phyloP scores from a whole-genome alignment of 2,888 invertebrate genomes.

The Nemoura dubitans region DNA sequence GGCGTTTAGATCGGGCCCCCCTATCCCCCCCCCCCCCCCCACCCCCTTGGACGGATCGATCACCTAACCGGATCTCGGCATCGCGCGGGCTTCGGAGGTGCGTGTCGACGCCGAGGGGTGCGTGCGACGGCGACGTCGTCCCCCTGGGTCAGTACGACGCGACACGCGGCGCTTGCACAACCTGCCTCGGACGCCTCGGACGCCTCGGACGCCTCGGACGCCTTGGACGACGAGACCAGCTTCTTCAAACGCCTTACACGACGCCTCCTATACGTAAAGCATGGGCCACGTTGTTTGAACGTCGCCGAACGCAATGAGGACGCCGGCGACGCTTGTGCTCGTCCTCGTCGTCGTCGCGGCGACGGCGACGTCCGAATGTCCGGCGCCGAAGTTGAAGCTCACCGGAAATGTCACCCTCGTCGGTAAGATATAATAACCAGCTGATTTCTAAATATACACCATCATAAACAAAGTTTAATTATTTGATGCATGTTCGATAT shows the following conservation, averaged over 20 bases:
- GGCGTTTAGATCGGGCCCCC: background rate
- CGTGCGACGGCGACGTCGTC: background rate
- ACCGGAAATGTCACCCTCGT: background rate
- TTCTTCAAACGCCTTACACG: background rate
- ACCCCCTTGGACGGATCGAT: background rate
- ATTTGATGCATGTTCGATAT: too few relatives aligned
- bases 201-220: background rate
- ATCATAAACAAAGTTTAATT: too few relatives aligned
- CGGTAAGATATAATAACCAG: background rate
- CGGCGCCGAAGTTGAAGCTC: background rate
- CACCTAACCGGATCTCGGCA: background rate
- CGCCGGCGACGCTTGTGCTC: background rate
- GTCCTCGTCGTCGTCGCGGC: background rate
- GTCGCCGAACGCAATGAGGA: background rate
- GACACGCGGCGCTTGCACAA: slow-evolving; percentile 1
- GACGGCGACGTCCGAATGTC: background rate
- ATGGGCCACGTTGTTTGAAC: background rate
- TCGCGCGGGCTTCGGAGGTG: background rate
- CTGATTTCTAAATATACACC: too few relatives aligned
- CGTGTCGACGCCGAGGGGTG: background rate
- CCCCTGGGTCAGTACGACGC: background rate
- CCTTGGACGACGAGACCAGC: too few relatives aligned
- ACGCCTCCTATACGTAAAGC: background rate
- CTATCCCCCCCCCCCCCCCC: background rate
- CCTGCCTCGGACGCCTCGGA: background rate